Conservation (phyloP, 2,113 vertebrate species). For the Budorcas taxicolor region DNA sequence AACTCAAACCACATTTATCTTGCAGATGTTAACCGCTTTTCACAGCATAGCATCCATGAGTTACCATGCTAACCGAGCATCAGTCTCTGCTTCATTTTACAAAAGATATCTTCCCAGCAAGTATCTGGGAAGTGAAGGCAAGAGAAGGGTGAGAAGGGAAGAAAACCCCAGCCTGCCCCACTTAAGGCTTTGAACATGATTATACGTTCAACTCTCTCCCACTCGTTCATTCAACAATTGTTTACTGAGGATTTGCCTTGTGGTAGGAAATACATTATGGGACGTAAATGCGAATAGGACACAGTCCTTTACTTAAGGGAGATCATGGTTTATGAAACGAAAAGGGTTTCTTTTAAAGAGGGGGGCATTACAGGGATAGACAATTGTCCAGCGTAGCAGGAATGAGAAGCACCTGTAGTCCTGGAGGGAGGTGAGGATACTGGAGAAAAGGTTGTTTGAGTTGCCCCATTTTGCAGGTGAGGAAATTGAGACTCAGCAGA, state of each 20-base stretch:
- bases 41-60: not conserved
- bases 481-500: not conserved
- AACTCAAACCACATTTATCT: not conserved
- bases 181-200: not conserved
- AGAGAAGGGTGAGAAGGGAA: not conserved
- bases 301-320: not conserved
- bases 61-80: not conserved
- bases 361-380: not conserved
- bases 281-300: not conserved
- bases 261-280: not conserved
- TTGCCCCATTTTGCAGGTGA: not conserved
- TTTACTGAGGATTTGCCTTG: not conserved
- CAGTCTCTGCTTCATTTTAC: not conserved
- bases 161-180: not conserved
- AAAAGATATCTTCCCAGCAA: not conserved
- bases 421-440: not conserved
- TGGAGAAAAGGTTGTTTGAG: not conserved
- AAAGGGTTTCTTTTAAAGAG: not conserved
- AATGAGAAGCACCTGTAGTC: not conserved
- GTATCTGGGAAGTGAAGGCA: not conserved
- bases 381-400: fast-evolving
- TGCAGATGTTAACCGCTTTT: not conserved
- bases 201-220: fast-evolving
- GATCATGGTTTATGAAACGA: not conserved
- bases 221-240: not conserved